These are phyloP conservation scores for Xenopus laevis DNA, from an alignment of 2,113 vertebrate species.

Conservation along the genomic window DNA sequence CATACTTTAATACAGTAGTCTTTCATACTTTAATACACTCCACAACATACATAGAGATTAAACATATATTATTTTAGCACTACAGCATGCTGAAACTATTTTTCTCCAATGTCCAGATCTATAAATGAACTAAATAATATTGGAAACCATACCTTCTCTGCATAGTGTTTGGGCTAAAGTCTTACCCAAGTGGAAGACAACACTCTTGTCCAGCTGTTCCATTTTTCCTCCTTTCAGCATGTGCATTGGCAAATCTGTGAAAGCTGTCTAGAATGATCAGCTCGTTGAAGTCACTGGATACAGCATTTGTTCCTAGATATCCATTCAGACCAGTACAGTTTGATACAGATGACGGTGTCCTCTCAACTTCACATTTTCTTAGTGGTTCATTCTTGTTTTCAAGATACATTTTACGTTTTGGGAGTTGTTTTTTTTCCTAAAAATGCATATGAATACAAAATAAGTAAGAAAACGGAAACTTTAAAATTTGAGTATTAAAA, in stretches of 20 bases:
- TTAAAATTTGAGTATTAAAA: too few species aligned
- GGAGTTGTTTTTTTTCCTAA: conserved; percentile 12
- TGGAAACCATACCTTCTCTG: conserved; percentile 56
- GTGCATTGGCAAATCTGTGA: conserved; percentile 62
- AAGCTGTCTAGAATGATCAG: conserved; percentile 73
- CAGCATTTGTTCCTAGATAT: conserved; percentile 53
- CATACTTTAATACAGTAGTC: too few species aligned
- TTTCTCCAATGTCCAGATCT: too few species aligned
- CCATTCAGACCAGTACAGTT: conserved; percentile 56
- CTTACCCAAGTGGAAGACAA: conserved; percentile 51
- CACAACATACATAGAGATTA: too few species aligned
- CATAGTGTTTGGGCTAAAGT: conserved; percentile 49
- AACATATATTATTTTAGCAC: too few species aligned
- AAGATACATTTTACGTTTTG: conserved; percentile 70
- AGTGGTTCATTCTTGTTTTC: conserved; percentile 68
- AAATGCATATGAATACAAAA: background rate
- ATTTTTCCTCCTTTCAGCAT: conserved; percentile 59
- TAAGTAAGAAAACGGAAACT: too few species aligned
- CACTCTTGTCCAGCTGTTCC: conserved; percentile 47
- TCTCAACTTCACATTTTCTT: conserved; percentile 71
- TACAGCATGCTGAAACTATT: too few species aligned
- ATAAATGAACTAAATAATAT: too few species aligned
- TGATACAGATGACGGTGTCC: conserved; percentile 61
- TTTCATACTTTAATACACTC: too few species aligned
- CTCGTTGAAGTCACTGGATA: conserved; percentile 66